Evolutionary conservation across 2,113 vertebrate genomes (phyloP).

Genomic region (Lycaon pictus): DNA sequence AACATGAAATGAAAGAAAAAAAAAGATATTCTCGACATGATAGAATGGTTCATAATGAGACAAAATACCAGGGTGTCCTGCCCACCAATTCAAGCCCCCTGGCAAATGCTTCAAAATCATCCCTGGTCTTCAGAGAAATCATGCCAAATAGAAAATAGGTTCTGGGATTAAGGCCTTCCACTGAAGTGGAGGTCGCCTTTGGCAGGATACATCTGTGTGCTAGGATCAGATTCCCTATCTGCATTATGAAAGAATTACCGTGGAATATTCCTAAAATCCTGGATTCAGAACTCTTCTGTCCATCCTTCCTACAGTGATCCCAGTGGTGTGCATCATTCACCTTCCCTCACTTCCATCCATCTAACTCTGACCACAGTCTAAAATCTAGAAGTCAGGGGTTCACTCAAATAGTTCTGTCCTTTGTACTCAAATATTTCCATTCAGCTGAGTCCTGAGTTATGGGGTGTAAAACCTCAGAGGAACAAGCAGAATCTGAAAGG

Average conservation of each 20-base stretch:
- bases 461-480: not conserved
- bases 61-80: not conserved
- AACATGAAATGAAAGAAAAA: not conserved
- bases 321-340: not conserved
- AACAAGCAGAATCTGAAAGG: not conserved
- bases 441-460: not conserved
- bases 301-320: not conserved
- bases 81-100: not conserved
- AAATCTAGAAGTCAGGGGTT: not conserved
- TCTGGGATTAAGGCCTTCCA: not conserved
- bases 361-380: not conserved
- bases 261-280: not conserved
- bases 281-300: not conserved
- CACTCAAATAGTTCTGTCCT: not conserved
- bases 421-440: not conserved
- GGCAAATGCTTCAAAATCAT: not conserved
- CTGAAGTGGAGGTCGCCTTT: not conserved
- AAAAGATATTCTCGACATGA: not conserved
- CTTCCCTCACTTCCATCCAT: not conserved
- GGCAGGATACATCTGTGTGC: not conserved
- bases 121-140: not conserved
- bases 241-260: not conserved
- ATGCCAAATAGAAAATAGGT: not conserved
- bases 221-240: not conserved
- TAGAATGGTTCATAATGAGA: not conserved